Conservation (phyloP, 2,888 invertebrate species). For the Chromoteleia sp. region DNA sequence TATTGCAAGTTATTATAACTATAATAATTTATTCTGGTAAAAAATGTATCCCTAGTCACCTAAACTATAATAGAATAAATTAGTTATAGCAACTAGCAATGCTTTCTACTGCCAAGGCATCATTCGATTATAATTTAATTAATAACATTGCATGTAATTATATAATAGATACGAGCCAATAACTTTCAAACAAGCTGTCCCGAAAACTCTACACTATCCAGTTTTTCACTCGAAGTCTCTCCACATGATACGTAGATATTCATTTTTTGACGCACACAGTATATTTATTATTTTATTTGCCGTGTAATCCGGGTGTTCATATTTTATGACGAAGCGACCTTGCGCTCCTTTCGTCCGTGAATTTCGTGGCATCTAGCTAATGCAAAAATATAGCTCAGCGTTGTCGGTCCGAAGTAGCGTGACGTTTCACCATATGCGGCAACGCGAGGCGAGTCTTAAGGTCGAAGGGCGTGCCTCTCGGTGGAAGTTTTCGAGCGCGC, state of each 20-base stretch:
- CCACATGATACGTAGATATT: not conserved
- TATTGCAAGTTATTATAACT: no score
- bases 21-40: no score
- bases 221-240: not conserved
- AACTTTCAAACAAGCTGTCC: not conserved
- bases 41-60: no score
- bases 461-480: slow-evolving; percentile 62
- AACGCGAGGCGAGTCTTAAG: slow-evolving; percentile 48
- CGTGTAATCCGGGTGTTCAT: slow-evolving; percentile 41
- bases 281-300: slow-evolving; percentile 51
- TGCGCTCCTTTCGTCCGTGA: slow-evolving; percentile 58
- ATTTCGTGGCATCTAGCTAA: slow-evolving; percentile 48
- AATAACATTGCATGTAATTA: no score
- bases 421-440: slow-evolving; percentile 52
- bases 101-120: no score
- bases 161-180: no score
- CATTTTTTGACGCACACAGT: slow-evolving; percentile 7
- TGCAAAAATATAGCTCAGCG: slow-evolving; percentile 40
- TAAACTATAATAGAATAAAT: no score
- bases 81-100: no score
- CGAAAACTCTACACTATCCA: not conserved
- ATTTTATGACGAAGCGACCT: slow-evolving; percentile 53
- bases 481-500: slow-evolving; percentile 37
- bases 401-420: slow-evolving; percentile 45
- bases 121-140: no score